Percentiles rank a stretch among this genome's conserved stretches.
These are phyloP conservation scores for Orthosia gothica DNA, from an alignment of 2,888 invertebrate genomes.

Conservation along the genomic window DNA sequence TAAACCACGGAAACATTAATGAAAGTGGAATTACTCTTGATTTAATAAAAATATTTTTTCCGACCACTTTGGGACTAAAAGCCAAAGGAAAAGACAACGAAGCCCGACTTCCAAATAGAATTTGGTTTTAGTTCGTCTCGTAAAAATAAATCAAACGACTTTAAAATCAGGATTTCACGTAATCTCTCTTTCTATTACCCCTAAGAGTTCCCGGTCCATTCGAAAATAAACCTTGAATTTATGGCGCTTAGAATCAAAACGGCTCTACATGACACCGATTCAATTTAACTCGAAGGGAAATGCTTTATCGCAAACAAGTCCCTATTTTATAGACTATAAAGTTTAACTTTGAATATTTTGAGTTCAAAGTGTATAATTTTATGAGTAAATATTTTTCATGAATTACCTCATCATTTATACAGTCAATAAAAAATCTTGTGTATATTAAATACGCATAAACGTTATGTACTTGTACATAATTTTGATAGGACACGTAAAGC, in stretches of 20 bases:
- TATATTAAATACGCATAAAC: constrained; percentile 15
- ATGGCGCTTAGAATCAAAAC: constrained; percentile 71
- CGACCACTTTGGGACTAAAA: constrained; percentile 32
- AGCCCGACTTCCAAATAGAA: constrained; percentile 61
- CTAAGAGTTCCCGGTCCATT: constrained; percentile 49
- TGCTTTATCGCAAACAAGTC: constrained; percentile 74
- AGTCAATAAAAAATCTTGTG: constrained; percentile 5
- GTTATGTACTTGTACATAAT: neutral
- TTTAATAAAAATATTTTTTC: constrained; percentile 52
- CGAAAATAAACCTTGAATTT: constrained; percentile 75
- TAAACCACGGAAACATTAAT: constrained; percentile 14
- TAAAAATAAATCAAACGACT: constrained; percentile 86
- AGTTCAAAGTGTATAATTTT: constrained; percentile 58
- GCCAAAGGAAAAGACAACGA: constrained; percentile 39
- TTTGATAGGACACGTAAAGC: neutral
- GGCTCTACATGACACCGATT: constrained; percentile 56
- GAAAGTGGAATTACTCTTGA: constrained; percentile 23
- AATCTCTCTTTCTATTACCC: constrained; percentile 80
- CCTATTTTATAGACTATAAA: constrained; percentile 74
- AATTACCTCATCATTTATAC: constrained; percentile 31
- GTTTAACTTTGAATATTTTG: constrained; percentile 72
- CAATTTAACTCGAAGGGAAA: constrained; percentile 67
- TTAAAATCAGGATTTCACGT: constrained; percentile 81
- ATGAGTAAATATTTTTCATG: constrained; percentile 41
- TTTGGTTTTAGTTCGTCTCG: constrained; percentile 77